Evolutionary conservation across 2,113 vertebrate species (phyloP), one percentile per base, ranked within the genome.

Genomic region (Kryptolebias marmoratus): DNA sequence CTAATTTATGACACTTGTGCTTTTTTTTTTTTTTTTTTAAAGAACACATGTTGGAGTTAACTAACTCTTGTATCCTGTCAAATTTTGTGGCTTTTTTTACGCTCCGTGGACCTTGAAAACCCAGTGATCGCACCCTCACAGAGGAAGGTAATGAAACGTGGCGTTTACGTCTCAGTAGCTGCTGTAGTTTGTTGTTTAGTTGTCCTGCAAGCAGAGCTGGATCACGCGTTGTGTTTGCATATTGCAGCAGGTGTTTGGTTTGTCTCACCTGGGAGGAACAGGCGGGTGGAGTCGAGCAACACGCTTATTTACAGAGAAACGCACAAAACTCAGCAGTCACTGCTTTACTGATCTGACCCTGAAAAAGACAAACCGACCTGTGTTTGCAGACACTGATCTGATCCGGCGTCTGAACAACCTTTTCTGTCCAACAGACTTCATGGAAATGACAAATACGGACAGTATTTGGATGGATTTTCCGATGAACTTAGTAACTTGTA

Each of bases 101-200:
- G 80, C 90, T 83, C 16, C 87, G 27, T 63, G 87, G 90, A 90
- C 73, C 62, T 65, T 62, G 77, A 80, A 77, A 64, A 15, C 59
- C 11, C 87, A 91, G 90, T 9, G 89, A 89, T 50, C 68, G 79
- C 76, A 91, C 86, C 2, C 82, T 90, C 59, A 90, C 85, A 45
- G 85, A 73, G 27, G 80, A 89, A 91, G 90, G 89, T 91, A 89
- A 90, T 52, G 85, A 50, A 53, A 68, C 73, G 63, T 68, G 14
- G 69, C 63, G 9, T 81, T 79, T 59, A 4, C 53, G 42, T 75
- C 28, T 70, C 57, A 32, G 18, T 79, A 77, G 78, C 16, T 80
- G 56, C 30, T 36, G 31, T 60, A 79, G 75, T 79, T 75, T 45
- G 32, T 44, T 63, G 14, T 14, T 5, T 72, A 61, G 50, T 55